phyloP scores from a whole-genome alignment of 2,113 vertebrate genomes.

The Lontra canadensis region DNA sequence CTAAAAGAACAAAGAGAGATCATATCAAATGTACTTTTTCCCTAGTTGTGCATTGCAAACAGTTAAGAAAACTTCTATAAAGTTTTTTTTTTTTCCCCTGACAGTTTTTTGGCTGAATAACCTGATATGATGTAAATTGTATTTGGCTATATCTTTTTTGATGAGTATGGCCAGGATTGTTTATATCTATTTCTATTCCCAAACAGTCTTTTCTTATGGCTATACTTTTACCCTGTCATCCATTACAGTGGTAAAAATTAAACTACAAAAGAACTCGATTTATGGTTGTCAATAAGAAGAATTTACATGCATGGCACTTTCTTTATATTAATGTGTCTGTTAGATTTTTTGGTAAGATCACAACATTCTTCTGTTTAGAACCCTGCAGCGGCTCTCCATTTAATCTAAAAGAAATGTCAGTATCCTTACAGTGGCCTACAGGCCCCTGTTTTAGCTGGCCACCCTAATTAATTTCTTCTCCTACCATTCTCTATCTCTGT shows the following conservation, averaged over 20 bases:
- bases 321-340: not conserved
- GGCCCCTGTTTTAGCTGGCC: not conserved
- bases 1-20: not conserved
- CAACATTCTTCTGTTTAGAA: not conserved
- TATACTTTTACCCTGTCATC: not conserved
- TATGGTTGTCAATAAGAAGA: not conserved
- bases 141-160: slow-evolving; percentile 12
- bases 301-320: not conserved
- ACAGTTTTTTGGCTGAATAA: slow-evolving; percentile 24
- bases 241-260: not conserved
- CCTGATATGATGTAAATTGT: not conserved
- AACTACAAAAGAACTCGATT: not conserved
- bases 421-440: not conserved
- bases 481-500: not conserved
- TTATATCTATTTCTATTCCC: not conserved
- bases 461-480: not conserved
- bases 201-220: slow-evolving; percentile 5
- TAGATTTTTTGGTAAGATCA: not conserved
- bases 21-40: not conserved
- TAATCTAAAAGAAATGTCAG: not conserved
- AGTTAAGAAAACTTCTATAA: not conserved
- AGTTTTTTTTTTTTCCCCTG: not conserved
- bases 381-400: not conserved
- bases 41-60: not conserved
- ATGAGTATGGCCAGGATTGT: not conserved